Evolutionary conservation across 2,113 vertebrate genomes (phyloP).

Genomic region (Caranx ignobilis): DNA sequence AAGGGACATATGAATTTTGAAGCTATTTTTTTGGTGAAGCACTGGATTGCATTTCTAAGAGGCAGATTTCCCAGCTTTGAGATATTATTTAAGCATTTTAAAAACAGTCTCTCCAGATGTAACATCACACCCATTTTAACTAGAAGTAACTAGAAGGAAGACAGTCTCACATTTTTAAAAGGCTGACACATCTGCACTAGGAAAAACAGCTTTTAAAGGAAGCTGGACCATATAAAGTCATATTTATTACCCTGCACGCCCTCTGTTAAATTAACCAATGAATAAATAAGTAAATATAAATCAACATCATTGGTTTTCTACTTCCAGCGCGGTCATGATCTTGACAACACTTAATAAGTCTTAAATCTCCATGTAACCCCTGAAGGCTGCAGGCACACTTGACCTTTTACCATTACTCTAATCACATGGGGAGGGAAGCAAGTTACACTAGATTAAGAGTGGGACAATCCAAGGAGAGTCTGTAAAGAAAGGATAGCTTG

Average conservation of each 20-base stretch:
- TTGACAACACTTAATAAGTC: slow-evolving; percentile 10
- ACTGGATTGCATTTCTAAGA: too few species aligned
- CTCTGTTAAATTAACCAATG: slow-evolving; percentile 21
- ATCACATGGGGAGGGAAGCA: slow-evolving; percentile 18
- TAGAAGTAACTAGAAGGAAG: background rate
- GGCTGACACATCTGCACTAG: background rate
- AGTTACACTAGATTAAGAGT: slow-evolving; percentile 13
- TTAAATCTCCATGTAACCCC: slow-evolving; percentile 2
- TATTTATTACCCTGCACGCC: background rate
- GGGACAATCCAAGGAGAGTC: slow-evolving; percentile 18
- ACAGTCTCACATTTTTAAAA: background rate
- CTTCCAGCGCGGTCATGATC: slow-evolving; percentile 2
- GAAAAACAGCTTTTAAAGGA: background rate
- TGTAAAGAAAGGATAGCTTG: background rate
- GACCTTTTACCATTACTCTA: slow-evolving; percentile 33
- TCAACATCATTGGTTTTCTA: slow-evolving; percentile 5
- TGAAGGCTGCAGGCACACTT: slow-evolving; percentile 7
- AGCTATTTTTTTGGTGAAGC: background rate
- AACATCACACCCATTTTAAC: background rate
- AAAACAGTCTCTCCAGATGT: background rate
- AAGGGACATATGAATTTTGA: background rate
- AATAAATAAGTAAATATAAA: slow-evolving; percentile 3
- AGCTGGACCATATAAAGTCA: background rate
- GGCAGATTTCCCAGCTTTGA: background rate
- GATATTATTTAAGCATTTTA: background rate